Base-by-base conservation (phyloP, 2,888 invertebrate genomes). In the Pelosia muscerda region DNA sequence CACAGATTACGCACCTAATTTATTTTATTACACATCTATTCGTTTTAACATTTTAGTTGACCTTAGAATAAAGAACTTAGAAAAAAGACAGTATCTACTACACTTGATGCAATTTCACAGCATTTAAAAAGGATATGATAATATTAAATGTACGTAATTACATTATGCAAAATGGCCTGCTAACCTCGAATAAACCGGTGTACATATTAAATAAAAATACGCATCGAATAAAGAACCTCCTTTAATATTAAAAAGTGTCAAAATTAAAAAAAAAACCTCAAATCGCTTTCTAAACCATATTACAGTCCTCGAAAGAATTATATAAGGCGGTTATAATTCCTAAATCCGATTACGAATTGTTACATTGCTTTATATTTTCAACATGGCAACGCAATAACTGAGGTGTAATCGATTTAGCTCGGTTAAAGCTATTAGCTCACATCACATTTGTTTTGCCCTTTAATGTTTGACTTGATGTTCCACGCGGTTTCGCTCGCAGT, bases 361-460 rank as follows among this genome's bases (percentile, higher is more conserved):
- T 69, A 70, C 63, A 69, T 74, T 75, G 77, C 72, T 65, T 69
- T 76, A 81, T 15, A 77, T 75, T 78, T 81, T 68, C 67, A 72
- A 72, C 77, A 74, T 71, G 67, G 73, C 62, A 73, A 63, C 65
- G 79, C 61, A 79, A 75, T 67, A 71, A 34, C 62, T 56, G 31
- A 66, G 67, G 68, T 67, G 77, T 65, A 77, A 79, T 81, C 73
- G 68, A 79, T 79, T 77, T 63, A 64, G 58, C 70, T 71, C 53
- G 66, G 60, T 42, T 68, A 57, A 60, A 55, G 38, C 31, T 31
- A n/a, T 65, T 68, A 71, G 67, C 62, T 69, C 66, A 74, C 61
- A 54, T 63, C 28, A 58, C 19, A 42, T 13, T 49, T 55, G 8
- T 49, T 26, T 26, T 26, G 26, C 26, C 42, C n/a, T 42, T 49